These are phyloP conservation scores for Aethina tumida DNA, from an alignment of 1,140 invertebrate genomes.

Conservation along the genomic window DNA sequence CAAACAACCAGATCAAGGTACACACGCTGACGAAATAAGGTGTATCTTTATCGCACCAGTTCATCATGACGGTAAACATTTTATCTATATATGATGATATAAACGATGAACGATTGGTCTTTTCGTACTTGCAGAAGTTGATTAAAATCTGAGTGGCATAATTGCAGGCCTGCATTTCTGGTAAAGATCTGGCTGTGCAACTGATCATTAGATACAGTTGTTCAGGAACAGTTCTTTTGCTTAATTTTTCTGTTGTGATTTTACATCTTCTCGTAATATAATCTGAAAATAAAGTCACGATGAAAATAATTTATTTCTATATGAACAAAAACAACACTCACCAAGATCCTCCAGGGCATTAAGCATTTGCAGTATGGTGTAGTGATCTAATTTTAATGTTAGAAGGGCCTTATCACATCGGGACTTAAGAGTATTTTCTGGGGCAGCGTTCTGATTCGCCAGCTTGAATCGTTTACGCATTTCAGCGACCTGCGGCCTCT, in stretches of 20 bases:
- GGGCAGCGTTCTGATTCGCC: conserved; percentile 35
- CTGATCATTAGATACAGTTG: conserved; percentile 40
- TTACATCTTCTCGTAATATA: conserved; percentile 41
- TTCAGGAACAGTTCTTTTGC: conserved; percentile 32
- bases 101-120: conserved; percentile 22
- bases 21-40: conserved; percentile 48
- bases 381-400: conserved; percentile 34
- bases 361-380: conserved; percentile 37
- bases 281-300: conserved; percentile 39
- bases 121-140: conserved; percentile 40
- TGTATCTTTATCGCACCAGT: conserved; percentile 52
- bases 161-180: conserved; percentile 41
- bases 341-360: conserved; percentile 37
- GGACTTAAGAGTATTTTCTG: conserved; percentile 35
- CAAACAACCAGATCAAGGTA: conserved; percentile 53
- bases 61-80: conserved; percentile 43
- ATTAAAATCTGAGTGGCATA: conserved; percentile 40
- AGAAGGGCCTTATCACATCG: conserved; percentile 37
- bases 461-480: conserved; percentile 38
- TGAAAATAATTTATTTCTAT: too few relatives aligned
- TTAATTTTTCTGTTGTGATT: conserved; percentile 34
- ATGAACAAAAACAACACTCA: too few relatives aligned
- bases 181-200: conserved; percentile 41
- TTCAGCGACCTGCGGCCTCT: conserved; percentile 34
- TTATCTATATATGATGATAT: conserved; percentile 31